These are phyloP conservation scores for Aphaenogaster rudis DNA, from an alignment of 1,140 invertebrate genomes.

Conservation along the genomic window DNA sequence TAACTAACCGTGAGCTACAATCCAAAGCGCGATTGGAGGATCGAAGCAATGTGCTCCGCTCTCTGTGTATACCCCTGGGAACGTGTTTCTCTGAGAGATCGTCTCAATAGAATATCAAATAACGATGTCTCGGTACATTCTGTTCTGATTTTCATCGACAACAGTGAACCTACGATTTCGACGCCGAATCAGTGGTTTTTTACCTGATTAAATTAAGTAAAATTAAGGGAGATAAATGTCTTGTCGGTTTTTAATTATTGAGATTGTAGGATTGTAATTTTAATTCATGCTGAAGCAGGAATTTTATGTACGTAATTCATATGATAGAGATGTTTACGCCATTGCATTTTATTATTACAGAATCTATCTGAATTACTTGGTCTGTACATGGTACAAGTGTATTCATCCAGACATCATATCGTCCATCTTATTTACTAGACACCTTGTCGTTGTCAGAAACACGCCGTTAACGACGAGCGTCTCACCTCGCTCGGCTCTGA, in stretches of 20 bases:
- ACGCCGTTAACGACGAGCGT: conserved; percentile 38
- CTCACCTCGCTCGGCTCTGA: conserved; percentile 5
- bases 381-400: not conserved
- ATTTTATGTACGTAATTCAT: not conserved
- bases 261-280: not conserved
- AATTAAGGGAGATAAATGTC: not conserved
- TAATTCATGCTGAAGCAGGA: not conserved
- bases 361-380: conserved; percentile 15
- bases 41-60: conserved; percentile 19
- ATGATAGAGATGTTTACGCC: not conserved
- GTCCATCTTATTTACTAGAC: conserved; percentile 52
- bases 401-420: conserved; percentile 2
- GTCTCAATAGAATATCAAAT: conserved; percentile 66
- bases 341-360: not conserved
- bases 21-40: conserved; percentile 67
- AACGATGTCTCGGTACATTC: conserved; percentile 51
- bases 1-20: conserved; percentile 73
- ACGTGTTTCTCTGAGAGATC: conserved; percentile 58
- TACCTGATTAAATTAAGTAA: not conserved
- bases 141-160: not conserved
- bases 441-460: conserved; percentile 27
- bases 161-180: not conserved
- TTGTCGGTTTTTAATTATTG: not conserved
- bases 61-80: not conserved
- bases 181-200: not conserved